These are phyloP conservation scores for Hesperia comma DNA, from an alignment of 2,888 invertebrate genomes.

Conservation along the genomic window DNA sequence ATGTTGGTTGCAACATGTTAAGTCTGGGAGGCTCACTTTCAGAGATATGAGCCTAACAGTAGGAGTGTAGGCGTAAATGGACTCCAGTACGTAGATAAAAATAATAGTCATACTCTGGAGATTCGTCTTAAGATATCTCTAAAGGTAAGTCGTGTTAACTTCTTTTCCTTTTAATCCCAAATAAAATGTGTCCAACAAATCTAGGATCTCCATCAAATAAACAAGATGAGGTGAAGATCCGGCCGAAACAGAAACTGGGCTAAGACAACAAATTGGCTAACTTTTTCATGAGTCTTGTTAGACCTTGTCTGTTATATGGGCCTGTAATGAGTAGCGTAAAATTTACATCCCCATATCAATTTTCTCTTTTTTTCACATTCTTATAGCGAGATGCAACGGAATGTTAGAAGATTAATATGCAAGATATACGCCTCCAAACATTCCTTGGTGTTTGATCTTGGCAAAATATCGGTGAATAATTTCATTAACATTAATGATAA, in stretches of 20 bases:
- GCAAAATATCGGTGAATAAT: not conserved
- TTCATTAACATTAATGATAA: not conserved
- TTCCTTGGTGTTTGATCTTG: not conserved
- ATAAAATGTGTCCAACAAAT: conserved; percentile 27
- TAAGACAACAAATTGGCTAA: conserved; percentile 37
- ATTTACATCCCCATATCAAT: conserved; percentile 34
- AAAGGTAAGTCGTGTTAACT: too few relatives aligned
- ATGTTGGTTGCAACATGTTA: too few relatives aligned
- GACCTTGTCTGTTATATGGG: conserved; percentile 33
- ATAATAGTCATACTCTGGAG: too few relatives aligned
- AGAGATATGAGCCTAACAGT: too few relatives aligned
- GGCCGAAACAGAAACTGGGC: conserved; percentile 28
- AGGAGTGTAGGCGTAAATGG: not conserved
- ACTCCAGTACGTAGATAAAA: not conserved
- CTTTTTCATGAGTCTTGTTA: conserved; percentile 36
- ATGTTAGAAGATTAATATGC: conserved; percentile 13
- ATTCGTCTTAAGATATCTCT: too few relatives aligned
- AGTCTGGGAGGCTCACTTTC: too few relatives aligned
- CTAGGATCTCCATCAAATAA: conserved; percentile 17
- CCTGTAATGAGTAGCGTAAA: conserved; percentile 29
- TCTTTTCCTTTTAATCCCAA: not conserved
- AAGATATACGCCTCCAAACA: not conserved
- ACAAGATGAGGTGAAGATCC: conserved; percentile 12
- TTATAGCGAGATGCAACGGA: conserved; percentile 3
- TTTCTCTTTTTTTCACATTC: conserved; percentile 30